phyloP scores from a whole-genome alignment of 2,888 invertebrate genomes.

The Himalopsyche tibetana region DNA sequence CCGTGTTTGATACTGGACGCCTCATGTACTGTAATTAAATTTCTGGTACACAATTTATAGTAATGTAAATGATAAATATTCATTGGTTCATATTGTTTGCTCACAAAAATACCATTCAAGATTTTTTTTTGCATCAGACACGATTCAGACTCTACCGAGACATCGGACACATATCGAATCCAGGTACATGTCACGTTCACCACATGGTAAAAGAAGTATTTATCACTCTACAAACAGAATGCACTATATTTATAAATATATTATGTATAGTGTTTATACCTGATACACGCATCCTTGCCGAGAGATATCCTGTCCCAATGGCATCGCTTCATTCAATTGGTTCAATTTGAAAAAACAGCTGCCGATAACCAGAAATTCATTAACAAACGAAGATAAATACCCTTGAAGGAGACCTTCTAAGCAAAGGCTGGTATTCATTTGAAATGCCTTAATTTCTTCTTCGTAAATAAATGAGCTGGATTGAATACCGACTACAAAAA shows the following conservation, averaged over 20 bases:
- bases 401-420: constrained; percentile 74
- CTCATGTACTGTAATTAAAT: too few species aligned
- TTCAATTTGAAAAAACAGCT: constrained; percentile 74
- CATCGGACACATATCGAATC: too few species aligned
- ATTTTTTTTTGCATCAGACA: too few species aligned
- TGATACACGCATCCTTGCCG: constrained; percentile 74
- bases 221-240: too few species aligned
- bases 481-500: constrained; percentile 77
- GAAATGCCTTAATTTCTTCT: constrained; percentile 72
- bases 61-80: too few species aligned
- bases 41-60: too few species aligned
- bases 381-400: constrained; percentile 72
- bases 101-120: too few species aligned
- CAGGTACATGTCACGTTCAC: too few species aligned
- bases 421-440: constrained; percentile 72
- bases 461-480: constrained; percentile 76
- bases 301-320: constrained; percentile 70
- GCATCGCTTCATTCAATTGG: constrained; percentile 62
- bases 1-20: too few species aligned
- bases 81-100: too few species aligned
- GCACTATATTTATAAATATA: neutral
- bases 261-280: constrained; percentile 68
- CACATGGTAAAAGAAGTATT: too few species aligned
- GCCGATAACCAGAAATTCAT: constrained; percentile 71
- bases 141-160: too few species aligned